These are phyloP conservation scores for Elymnias hypermnestra DNA, from an alignment of 1,140 invertebrate species.

Conservation along the genomic window DNA sequence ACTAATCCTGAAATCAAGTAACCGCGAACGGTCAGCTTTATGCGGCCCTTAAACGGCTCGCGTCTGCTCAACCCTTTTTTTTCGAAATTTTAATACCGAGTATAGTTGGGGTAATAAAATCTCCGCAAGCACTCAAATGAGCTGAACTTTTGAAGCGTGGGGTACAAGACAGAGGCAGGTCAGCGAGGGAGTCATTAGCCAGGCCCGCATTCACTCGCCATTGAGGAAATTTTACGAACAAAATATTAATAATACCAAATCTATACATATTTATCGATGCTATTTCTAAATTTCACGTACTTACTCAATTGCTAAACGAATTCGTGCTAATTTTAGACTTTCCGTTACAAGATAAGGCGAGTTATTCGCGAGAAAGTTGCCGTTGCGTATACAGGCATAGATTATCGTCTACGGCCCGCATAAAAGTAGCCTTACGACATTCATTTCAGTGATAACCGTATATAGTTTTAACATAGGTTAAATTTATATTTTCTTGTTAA, in stretches of 20 bases:
- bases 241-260: no score
- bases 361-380: slow-evolving; percentile 58
- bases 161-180: slow-evolving; percentile 71
- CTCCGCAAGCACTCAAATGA: slow-evolving; percentile 72
- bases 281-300: no score
- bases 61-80: slow-evolving; percentile 66
- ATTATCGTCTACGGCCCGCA: slow-evolving; percentile 54
- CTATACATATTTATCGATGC: no score
- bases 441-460: slow-evolving; percentile 1
- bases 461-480: slow-evolving; percentile 6
- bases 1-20: slow-evolving; percentile 63
- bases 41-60: slow-evolving; percentile 58
- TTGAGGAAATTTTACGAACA: slow-evolving; percentile 4
- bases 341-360: slow-evolving; percentile 46
- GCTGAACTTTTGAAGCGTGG: slow-evolving; percentile 73
- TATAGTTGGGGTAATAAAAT: slow-evolving; percentile 73
- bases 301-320: slow-evolving; percentile 1
- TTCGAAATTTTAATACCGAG: slow-evolving; percentile 67
- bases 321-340: slow-evolving; percentile 23
- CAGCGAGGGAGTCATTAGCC: slow-evolving; percentile 59
- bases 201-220: slow-evolving; percentile 38
- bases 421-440: slow-evolving; percentile 32
- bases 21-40: slow-evolving; percentile 66
- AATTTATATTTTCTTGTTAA: background rate
- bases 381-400: slow-evolving; percentile 28